phyloP scores from a whole-genome alignment of 2,888 invertebrate genomes.

The Loripinus fragilis region DNA sequence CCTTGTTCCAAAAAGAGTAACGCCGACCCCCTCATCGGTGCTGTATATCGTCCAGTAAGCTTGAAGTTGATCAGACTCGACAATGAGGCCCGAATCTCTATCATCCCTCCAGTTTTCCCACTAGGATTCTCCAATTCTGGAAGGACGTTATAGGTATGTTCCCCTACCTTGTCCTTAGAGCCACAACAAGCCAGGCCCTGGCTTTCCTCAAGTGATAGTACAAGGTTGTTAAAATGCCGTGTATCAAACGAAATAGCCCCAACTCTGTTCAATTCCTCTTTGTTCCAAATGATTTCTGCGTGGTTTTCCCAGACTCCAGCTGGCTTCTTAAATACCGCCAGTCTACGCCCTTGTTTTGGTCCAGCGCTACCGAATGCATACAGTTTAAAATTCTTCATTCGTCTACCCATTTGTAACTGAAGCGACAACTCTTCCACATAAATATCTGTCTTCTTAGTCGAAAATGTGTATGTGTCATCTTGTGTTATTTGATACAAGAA shows the following conservation, averaged over 20 bases:
- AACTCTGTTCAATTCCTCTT: neutral
- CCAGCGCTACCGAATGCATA: constrained; percentile 29
- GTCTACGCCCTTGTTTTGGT: neutral
- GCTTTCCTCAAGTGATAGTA: constrained; percentile 3
- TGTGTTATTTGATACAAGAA: constrained; percentile 79
- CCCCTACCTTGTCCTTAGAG: neutral
- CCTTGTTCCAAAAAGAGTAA: constrained; percentile 39
- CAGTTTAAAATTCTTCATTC: constrained; percentile 52
- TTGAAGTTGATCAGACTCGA: neutral
- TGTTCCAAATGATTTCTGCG: neutral
- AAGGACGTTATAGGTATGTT: constrained; percentile 31
- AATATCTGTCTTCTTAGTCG: constrained; percentile 65
- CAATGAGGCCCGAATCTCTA: neutral
- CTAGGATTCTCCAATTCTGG: constrained; percentile 9
- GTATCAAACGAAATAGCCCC: constrained; percentile 28
- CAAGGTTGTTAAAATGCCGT: constrained; percentile 6
- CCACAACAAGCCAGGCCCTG: constrained; percentile 22
- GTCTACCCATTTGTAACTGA: neutral
- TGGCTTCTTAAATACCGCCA: neutral
- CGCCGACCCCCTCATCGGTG: constrained; percentile 18
- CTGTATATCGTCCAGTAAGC: constrained; percentile 29
- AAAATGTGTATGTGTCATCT: constrained; percentile 66
- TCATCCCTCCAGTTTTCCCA: neutral
- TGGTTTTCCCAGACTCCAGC: no score
- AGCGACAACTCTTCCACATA: constrained; percentile 33